Evolutionary conservation across 2,888 invertebrate genomes (phyloP).

Genomic region (Sesia apiformis): DNA sequence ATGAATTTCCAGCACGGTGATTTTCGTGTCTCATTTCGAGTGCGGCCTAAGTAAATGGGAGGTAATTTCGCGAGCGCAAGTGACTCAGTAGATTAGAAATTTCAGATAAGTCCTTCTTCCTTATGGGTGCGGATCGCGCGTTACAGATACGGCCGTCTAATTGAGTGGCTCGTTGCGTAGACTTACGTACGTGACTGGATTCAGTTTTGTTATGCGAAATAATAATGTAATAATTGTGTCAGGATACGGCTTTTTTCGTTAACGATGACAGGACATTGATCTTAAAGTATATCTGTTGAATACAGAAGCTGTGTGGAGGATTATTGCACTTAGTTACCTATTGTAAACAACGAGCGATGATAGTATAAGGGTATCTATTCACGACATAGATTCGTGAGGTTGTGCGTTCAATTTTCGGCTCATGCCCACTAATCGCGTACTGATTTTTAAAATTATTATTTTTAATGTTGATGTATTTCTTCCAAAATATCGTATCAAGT

Average conservation of each 20-base stretch:
- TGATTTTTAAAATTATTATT: too few relatives aligned
- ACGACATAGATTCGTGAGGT: too few relatives aligned
- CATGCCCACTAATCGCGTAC: too few relatives aligned
- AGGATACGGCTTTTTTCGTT: not conserved
- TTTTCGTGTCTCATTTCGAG: not conserved
- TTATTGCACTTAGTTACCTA: too few relatives aligned
- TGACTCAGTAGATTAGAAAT: slow-evolving; percentile 62
- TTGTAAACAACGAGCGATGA: too few relatives aligned
- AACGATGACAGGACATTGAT: not conserved
- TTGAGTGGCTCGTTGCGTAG: slow-evolving; percentile 29
- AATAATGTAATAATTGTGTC: slow-evolving; percentile 18
- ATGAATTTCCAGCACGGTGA: slow-evolving; percentile 4
- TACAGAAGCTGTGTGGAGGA: not conserved
- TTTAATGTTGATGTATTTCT: too few relatives aligned
- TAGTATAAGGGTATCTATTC: too few relatives aligned
- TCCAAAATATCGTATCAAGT: too few relatives aligned
- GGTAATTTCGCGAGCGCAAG: slow-evolving; percentile 48
- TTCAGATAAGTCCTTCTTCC: slow-evolving; percentile 51
- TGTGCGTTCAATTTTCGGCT: too few relatives aligned
- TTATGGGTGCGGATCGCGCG: slow-evolving; percentile 53
- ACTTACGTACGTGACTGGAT: slow-evolving; percentile 43
- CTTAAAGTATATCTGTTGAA: not conserved
- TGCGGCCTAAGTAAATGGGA: slow-evolving; percentile 9
- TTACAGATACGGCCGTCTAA: slow-evolving; percentile 47
- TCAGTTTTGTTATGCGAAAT: slow-evolving; percentile 31